Base-by-base conservation (phyloP, 1,140 invertebrate genomes). In the Myzus persicae region DNA sequence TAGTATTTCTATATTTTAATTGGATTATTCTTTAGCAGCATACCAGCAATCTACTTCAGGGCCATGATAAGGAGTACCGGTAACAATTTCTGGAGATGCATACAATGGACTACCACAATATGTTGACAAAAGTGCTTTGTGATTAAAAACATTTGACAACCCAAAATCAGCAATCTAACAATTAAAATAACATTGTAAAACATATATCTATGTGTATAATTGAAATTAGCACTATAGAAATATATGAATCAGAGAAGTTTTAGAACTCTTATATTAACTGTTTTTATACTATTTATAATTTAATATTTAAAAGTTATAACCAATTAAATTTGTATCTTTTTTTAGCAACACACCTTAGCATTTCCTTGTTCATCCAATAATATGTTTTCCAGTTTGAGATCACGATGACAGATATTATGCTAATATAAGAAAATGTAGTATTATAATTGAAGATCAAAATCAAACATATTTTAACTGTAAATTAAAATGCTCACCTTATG, bases 341-440 rank as follows among this genome's bases (percentile, higher is more conserved):
- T 36, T 51, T 24, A 51, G 5, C 48, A 40, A 54, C 85, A 89
- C 95, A 98, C 98, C 96, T 99, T 99, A 22, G 99, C 99, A 96
- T 99, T 99, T 93, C 98, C 98, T 94, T 98, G 96, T 95, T 98
- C 97, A 95, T 99, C 99, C 88, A 99, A 96, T 90, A 99, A 96
- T 94, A 99, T 99, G 96, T 99, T 99, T 96, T 99, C 99, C 94
- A 99, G 96, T 95, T 99, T 99, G 94, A 99, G 96, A 96, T 99
- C 99, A 94, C 99, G 96, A 96, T 99, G 99, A 95, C 98, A 99
- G 94, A 99, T 99, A 95, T 99, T 98, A 95, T 99, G 98, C 96
- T 96, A 95, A 94, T 91, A 94, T 94, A 94, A 93, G 93, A 94
- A 89, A 93, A 81, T 91, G 85, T 76, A 93, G 51, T 90, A 91